Evolutionary conservation across 1,140 invertebrate species (phyloP).

Genomic region (Drosophila ananassae): DNA sequence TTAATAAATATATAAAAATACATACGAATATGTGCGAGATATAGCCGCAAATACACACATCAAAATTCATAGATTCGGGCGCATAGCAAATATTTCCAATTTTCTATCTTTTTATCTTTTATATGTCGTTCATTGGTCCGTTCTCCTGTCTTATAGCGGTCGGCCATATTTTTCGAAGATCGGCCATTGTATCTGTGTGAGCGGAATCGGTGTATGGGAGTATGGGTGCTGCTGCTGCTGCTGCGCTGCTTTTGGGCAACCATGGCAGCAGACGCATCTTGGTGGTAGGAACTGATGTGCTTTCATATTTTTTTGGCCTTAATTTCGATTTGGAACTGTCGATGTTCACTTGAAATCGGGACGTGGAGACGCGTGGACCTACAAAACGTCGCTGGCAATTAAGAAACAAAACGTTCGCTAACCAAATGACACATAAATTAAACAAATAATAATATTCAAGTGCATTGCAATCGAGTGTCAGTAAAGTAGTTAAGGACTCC

Average conservation of each 20-base stretch:
- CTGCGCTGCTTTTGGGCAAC: slow-evolving; percentile 50
- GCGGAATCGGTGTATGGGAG: background rate
- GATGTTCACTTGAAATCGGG: slow-evolving; percentile 84
- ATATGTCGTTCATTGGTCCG: slow-evolving; percentile 72
- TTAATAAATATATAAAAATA: slow-evolving; percentile 32
- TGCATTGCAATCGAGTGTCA: slow-evolving; percentile 44
- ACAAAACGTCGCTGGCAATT: slow-evolving; percentile 73
- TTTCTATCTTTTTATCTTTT: slow-evolving; percentile 76
- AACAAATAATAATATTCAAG: slow-evolving; percentile 35
- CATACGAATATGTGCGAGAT: background rate
- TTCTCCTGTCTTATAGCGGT: slow-evolving; percentile 58
- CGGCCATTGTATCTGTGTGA: slow-evolving; percentile 16
- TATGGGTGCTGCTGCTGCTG: slow-evolving; percentile 55
- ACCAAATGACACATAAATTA: slow-evolving; percentile 53
- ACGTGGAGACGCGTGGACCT: slow-evolving; percentile 83
- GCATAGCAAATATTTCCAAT: slow-evolving; percentile 74
- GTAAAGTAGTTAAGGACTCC: slow-evolving; percentile 34
- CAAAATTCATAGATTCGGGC: slow-evolving; percentile 48
- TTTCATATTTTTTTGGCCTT: slow-evolving; percentile 83
- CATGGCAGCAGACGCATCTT: slow-evolving; percentile 69
- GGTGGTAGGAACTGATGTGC: slow-evolving; percentile 69
- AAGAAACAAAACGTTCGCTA: slow-evolving; percentile 43
- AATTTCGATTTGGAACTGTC: slow-evolving; percentile 84
- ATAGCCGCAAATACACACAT: slow-evolving; percentile 3
- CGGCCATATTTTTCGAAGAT: slow-evolving; percentile 73